Percentiles rank a stretch among this genome's conserved stretches.
Conservation (phyloP, 2,888 invertebrate genomes). For the Microctonus brassicae region DNA sequence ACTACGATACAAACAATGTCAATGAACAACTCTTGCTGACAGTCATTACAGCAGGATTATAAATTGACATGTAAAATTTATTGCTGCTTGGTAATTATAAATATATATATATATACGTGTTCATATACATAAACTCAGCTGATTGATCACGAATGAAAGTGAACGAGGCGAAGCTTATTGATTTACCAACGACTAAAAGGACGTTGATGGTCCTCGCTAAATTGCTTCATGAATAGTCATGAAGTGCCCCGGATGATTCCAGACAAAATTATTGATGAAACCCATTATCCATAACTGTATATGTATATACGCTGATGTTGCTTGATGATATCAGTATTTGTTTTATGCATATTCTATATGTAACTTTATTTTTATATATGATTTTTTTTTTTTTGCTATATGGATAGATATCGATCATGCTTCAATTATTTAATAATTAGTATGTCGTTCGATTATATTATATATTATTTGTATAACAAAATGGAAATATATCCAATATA, state of each 20-base stretch:
- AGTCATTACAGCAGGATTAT: constrained; percentile 12
- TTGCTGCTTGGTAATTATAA: constrained; percentile 12
- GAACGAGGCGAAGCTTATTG: constrained; percentile 36
- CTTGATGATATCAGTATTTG: constrained; percentile 8
- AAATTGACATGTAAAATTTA: constrained; percentile 27
- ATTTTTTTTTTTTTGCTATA: background rate
- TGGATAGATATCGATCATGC: background rate
- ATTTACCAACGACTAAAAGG: constrained; percentile 36
- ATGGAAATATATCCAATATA: background rate
- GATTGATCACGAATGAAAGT: constrained; percentile 32
- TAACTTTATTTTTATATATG: background rate
- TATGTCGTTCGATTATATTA: background rate
- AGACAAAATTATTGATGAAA: constrained; percentile 25
- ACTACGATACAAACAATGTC: background rate
- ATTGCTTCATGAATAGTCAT: constrained; percentile 40
- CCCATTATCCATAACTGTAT: constrained; percentile 20
- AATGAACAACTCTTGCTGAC: background rate
- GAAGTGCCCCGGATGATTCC: constrained; percentile 29
- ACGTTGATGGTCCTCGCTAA: constrained; percentile 36
- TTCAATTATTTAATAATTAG: background rate
- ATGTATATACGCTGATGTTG: constrained; percentile 7
- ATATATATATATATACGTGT: background rate
- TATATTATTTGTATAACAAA: background rate
- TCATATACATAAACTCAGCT: background rate
- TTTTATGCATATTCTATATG: background rate